phyloP scores from a whole-genome alignment of 2,797 vertebrate species.

The Harpia harpyja region DNA sequence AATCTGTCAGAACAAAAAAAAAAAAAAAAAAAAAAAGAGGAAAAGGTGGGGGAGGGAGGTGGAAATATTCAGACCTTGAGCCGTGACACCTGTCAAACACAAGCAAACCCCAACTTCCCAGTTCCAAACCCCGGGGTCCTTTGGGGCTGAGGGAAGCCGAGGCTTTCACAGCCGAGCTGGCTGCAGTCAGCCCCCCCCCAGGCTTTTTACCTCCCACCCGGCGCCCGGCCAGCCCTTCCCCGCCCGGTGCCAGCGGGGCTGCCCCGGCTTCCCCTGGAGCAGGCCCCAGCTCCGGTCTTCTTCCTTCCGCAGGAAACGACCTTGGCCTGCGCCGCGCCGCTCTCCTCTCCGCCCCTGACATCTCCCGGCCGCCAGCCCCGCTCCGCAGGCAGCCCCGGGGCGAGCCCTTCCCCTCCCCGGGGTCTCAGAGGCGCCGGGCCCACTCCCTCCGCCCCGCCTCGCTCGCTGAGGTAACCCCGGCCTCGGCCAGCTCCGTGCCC shows the following conservation, averaged over 20 bases:
- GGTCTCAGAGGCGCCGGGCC: background rate
- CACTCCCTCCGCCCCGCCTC: background rate
- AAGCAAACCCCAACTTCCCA: background rate
- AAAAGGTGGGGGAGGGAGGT: background rate
- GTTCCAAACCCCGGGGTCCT: background rate
- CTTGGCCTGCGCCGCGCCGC: background rate
- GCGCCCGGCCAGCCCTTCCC: background rate
- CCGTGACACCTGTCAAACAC: background rate
- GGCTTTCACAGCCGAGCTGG: background rate
- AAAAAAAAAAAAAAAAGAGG: too few species aligned
- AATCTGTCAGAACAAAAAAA: background rate
- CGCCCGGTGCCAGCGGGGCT: background rate
- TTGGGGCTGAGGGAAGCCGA: background rate
- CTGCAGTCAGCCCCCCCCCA: background rate
- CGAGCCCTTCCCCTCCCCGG: background rate
- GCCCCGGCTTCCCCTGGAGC: background rate
- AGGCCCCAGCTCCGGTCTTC: background rate
- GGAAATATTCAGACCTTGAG: background rate
- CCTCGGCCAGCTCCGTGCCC: too few species aligned
- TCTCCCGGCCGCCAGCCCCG: background rate
- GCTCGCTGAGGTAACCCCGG: background rate
- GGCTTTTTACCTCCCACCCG: background rate
- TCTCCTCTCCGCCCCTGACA: background rate
- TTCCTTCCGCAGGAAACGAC: background rate
- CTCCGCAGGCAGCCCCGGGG: background rate